Base-by-base conservation (phyloP, 2,113 vertebrate genomes). In the Carettochelys insculpta region DNA sequence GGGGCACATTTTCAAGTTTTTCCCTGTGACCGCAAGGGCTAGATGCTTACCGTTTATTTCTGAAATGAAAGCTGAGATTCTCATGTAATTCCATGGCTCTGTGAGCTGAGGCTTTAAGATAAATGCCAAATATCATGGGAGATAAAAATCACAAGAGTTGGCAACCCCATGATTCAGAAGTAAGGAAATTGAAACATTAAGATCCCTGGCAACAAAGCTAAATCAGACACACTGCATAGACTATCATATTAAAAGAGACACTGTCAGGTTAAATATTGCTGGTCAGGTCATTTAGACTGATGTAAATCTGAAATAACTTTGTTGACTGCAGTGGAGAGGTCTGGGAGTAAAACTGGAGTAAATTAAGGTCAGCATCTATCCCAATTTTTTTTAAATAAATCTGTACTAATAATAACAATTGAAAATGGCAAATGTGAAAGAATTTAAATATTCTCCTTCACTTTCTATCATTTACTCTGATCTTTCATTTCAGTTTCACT, bases 221-320 rank as follows among this genome's bases (percentile, higher is more conserved):
- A 83, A 7, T 25, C 52, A 45, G 29, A 38, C 3, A 80, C 27
- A 0, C 0, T 13, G 52, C 4, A 0, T 13, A 3, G 88, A 56
- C 56, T 54, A 34, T 41, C 50, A 43, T 19, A 54, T 11, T 56
- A 45, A 5, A 83, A 25, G 43, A 8, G 86, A 77, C 19, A 75
- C 19, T 0, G 1, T 27, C 38, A 5, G 43, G 77, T 71, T 51
- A 54, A 85, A 52, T 3, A 0, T 5, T 2, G 14, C 1, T 0
- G n/a, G 47, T 5, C 47, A 20, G 45, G 34, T 81, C 41, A 34
- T 51, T 38, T 3, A 27, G 25, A 5, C 5, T 27, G 52, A 50
- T 65, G 16, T 13, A 6, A 79, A 73, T 5, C 82, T 9, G 52
- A 43, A 29, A 41, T 24, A 50, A 4, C 41, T 43, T 80, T 10